Conservation (phyloP, 2,113 vertebrate species). For the Sporophila hypoxantha region DNA sequence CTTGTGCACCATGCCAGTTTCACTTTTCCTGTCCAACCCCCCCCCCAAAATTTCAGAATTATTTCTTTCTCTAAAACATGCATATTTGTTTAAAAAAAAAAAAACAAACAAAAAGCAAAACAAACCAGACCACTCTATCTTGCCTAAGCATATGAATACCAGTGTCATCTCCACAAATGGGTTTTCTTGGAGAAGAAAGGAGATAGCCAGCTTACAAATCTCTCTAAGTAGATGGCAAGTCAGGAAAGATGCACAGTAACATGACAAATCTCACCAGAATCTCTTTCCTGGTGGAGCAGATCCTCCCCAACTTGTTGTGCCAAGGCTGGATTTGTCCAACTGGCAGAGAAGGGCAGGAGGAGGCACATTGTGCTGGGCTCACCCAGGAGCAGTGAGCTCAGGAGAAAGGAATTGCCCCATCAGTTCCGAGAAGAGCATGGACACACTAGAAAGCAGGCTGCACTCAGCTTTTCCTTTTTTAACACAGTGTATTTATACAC, state of each 20-base stretch:
- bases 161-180: neutral
- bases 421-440: conserved; percentile 33
- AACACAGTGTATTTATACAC: conserved; percentile 19
- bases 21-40: neutral
- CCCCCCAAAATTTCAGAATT: neutral
- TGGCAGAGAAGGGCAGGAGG: neutral
- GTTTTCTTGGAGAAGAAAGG: neutral
- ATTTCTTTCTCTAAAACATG: neutral
- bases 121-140: neutral
- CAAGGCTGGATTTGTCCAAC: neutral
- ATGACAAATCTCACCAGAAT: neutral
- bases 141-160: neutral
- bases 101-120: neutral
- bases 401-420: conserved; percentile 31
- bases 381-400: conserved; percentile 14
- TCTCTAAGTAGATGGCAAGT: neutral
- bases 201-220: neutral
- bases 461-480: conserved; percentile 17
- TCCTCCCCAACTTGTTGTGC: neutral
- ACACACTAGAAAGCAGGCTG: neutral
- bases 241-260: neutral
- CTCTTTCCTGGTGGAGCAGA: neutral
- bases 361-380: neutral
- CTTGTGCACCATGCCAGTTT: neutral
- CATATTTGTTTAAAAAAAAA: neutral